Base-by-base conservation (phyloP, 2,888 invertebrate species). In the Strigamia transsilvanica region DNA sequence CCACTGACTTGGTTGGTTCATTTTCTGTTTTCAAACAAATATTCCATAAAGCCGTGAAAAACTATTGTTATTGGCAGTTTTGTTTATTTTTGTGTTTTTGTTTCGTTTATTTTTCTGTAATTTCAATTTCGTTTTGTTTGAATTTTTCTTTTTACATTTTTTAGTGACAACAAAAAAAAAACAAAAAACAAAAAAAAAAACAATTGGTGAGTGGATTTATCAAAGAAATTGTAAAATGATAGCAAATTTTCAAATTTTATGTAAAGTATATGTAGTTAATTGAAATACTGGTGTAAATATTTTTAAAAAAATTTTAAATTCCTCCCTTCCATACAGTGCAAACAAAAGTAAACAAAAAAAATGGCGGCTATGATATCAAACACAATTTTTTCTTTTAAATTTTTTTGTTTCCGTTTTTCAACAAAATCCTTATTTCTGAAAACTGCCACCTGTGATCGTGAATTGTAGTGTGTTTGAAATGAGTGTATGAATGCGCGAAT, bases 381-480 rank as follows among this genome's bases (percentile, higher is more conserved):
- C 18, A 21, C 61, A 66, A 23, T 21, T 21, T 2, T 27, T 66
- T 2, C 7, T 46, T 46, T 46, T 46, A 2, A 7, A 7, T 46
- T 46, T 46, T 12, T n/a, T 15, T 46, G 7, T 46, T 46, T 13
- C 7, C 6, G 2, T 6, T 38, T 38, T 38, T 2, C 27, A 27
- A 27, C 27, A 42, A 42, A 42, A 42, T 42, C 42, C 15, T 61
- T 61, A 61, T 61, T 61, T 78, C 9, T 41, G 27, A 78, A 78
- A 78, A 41, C 78, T 78, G 78, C 78, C 41, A 41, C 78, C 78
- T 78, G 41, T 78, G 78, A 34, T 41, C 18, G 78, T 78, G 32
- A 78, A 66, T 66, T 66, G 61, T 66, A 66, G 61, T 66, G 18
- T 66, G 61, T 66, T n/a, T 66, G 61, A 66, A 66, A 66, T 66